phyloP scores from a whole-genome alignment of 92 coral and sea anemone genomes.

The Zoanthus solanderi region DNA sequence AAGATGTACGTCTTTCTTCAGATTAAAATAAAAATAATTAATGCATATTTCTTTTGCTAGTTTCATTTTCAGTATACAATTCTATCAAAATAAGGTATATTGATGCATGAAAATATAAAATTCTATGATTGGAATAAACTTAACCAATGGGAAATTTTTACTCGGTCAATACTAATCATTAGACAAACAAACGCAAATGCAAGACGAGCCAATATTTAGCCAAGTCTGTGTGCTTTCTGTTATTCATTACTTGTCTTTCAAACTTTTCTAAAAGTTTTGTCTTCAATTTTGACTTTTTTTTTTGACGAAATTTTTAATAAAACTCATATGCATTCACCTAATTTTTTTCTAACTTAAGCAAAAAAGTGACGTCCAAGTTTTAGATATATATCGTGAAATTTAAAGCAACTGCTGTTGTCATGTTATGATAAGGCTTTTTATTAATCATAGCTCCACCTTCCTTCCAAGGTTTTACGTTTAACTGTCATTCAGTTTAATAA shows the following conservation, averaged over 20 bases:
- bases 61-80: neutral
- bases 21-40: too few relatives aligned
- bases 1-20: too few relatives aligned
- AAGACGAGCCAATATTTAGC: slow-evolving; percentile 13
- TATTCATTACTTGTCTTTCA: slow-evolving; percentile 12
- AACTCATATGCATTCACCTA: neutral
- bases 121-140: slow-evolving; percentile 15
- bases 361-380: neutral
- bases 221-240: neutral
- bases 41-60: neutral
- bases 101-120: slow-evolving; percentile 18
- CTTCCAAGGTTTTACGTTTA: too few relatives aligned
- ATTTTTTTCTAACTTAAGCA: slow-evolving; percentile 29
- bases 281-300: neutral
- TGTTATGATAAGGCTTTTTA: neutral
- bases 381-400: slow-evolving; percentile 8
- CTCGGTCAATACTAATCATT: slow-evolving; percentile 19
- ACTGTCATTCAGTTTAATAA: neutral
- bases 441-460: neutral
- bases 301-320: neutral
- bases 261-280: neutral
- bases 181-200: neutral
- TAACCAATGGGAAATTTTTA: neutral
- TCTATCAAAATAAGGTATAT: slow-evolving; percentile 14
- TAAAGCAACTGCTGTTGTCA: slow-evolving; percentile 12